Conservation (phyloP, 2,797 vertebrate species). For the Malurus splendens region DNA sequence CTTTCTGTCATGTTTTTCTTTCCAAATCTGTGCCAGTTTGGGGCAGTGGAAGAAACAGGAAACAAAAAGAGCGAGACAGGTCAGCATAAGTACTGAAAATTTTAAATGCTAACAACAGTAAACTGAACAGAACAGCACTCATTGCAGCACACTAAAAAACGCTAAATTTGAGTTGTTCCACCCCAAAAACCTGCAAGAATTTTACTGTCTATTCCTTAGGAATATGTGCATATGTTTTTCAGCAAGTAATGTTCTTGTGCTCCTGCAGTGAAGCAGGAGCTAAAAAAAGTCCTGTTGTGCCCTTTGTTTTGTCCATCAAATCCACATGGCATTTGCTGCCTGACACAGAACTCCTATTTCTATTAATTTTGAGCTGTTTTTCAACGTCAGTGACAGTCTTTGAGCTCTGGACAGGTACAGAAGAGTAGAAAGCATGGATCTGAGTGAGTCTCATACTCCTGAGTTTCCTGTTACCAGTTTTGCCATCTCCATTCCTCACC, state of each 20-base stretch:
- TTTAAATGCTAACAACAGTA: not conserved
- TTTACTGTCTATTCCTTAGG: not conserved
- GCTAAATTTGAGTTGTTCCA: not conserved
- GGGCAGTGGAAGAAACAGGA: not conserved
- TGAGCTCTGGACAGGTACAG: not conserved
- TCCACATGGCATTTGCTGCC: not conserved
- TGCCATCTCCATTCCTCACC: fast-evolving
- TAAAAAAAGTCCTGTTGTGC: not conserved
- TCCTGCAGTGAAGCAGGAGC: not conserved
- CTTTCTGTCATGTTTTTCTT: not conserved
- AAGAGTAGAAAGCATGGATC: not conserved
- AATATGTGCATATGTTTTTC: not conserved
- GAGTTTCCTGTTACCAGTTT: not conserved
- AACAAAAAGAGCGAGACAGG: not conserved
- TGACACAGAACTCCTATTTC: not conserved
- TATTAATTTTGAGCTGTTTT: not conserved
- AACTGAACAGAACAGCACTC: not conserved
- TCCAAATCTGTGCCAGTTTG: not conserved
- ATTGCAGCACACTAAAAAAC: not conserved
- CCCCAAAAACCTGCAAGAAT: not conserved
- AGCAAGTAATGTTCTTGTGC: not conserved
- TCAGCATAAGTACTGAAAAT: not conserved
- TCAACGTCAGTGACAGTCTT: not conserved
- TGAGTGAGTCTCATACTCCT: fast-evolving
- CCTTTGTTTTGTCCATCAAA: not conserved